Conservation (phyloP, 2,797 vertebrate species). For the Adelosebastes latens region DNA sequence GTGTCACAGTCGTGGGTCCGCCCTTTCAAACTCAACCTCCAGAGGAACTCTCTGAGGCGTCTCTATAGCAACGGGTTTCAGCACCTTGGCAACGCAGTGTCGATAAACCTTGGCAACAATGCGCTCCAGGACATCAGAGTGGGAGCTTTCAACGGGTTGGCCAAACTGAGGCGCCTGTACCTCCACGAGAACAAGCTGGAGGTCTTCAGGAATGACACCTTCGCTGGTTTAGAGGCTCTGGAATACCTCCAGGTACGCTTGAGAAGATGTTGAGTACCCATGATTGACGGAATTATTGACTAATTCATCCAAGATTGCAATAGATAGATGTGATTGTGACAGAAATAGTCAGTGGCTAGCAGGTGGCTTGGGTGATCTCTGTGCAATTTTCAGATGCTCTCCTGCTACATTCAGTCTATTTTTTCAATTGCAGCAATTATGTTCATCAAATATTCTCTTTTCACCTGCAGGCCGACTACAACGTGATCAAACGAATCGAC, state of each 20-base stretch:
- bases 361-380: constrained; percentile 21
- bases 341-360: constrained; percentile 23
- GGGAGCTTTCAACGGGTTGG: constrained; percentile 95
- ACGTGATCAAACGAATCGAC: constrained; percentile 97
- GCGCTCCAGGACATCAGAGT: constrained; percentile 98
- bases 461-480: constrained; percentile 95
- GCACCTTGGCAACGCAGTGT: constrained; percentile 98
- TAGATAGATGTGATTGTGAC: constrained; percentile 12
- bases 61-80: constrained; percentile 99
- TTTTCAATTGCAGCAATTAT: constrained; percentile 45
- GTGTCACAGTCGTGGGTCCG: constrained; percentile 89
- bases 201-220: constrained; percentile 97
- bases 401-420: constrained; percentile 28
- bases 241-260: constrained; percentile 96
- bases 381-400: constrained; percentile 16
- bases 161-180: constrained; percentile 94
- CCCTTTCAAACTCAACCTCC: constrained; percentile 98
- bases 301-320: constrained; percentile 32
- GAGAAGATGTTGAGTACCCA: constrained; percentile 22
- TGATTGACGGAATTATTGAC: constrained; percentile 46
- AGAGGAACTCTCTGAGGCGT: constrained; percentile 97
- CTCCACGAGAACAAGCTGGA: constrained; percentile 99
- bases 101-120: constrained; percentile 99
- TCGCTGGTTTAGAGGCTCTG: constrained; percentile 95
- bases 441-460: constrained; percentile 40